Evolutionary conservation across 2,888 invertebrate species (phyloP), one percentile per base, ranked within the genome.

Genomic region (Nomada hirtipes): DNA sequence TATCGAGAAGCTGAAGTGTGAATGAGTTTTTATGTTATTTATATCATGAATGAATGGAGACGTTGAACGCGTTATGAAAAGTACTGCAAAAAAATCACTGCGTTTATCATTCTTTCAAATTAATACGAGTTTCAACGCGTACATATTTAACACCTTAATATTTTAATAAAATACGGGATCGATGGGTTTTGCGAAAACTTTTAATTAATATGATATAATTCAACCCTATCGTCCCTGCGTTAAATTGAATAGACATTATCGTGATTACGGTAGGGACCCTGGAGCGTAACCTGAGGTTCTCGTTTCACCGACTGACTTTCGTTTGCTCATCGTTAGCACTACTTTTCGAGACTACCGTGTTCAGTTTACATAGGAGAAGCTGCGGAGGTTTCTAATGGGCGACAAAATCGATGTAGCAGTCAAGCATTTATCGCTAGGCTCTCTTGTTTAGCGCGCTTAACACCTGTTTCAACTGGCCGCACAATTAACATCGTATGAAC

Each of bases 391-490:
- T 82, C 88, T 89, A 88, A 88, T 89, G 80, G 73, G 82, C 61
- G 72, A 69, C 79, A 76, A 78, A 83, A 81, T 74, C 79, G 80
- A 81, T 74, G 76, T 69, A 69, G 65, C 77, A 68, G 69, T 15
- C 61, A 75, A 71, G 83, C 89, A 89, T 87, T 91, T 91, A 91
- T 88, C 90, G 88, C 79, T 23, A 67, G 76, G 75, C 84, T 79
- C 74, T 77, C 86, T 84, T 77, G 86, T 82, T 91, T 91, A 91
- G 89, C 86, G 86, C 81, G 86, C 90, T 91, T 91, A 91, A 86
- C 91, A 86, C 88, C 52, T 74, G 74, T 84, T 84, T 86, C 86
- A 78, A 85, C 86, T 82, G 85, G 87, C 88, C 86, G 83, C 84
- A 82, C 89, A 90, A 89, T 91, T 86, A 88, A 86, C 86, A 79